Evolutionary conservation across 1,140 invertebrate genomes (phyloP), one percentile per base, ranked within the genome.

Genomic region (Calosoma granatense): DNA sequence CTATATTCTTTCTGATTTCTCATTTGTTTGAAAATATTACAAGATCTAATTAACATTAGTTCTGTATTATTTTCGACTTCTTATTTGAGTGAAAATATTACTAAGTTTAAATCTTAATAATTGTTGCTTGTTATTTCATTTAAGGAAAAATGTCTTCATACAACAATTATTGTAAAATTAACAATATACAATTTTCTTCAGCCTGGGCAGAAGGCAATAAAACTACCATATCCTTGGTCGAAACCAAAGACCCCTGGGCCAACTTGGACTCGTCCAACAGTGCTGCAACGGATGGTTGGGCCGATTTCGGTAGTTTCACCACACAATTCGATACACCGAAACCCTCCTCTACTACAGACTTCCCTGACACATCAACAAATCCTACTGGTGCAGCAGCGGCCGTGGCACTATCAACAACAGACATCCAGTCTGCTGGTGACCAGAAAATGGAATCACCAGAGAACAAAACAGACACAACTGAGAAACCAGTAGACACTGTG

Each of bases 281-380:
- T 36, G 26, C 9, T 9, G 6, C 6, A 47, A 17, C 4, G 14
- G 41, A 47, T 17, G 41, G 41, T 47, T 47, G 41, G 41, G 41
- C 41, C 17, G 41, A 47, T 47, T 47, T 47, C 41, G 41, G 41
- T 17, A 47, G 41, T 47, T 47, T 47, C 17, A 17, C 41, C 3
- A 47, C 41, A 17, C 3, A 9, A 11, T 47, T 47, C 41, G 15
- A 6, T 14, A 14, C 6, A 3, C 6, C 6, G 15, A 6, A 47
- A 30, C 14, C 14, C 26, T 6, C 26, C 4, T 6, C 26, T 14
- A 14, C 4, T 30, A 4, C 26, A 30, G 4, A 6, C 26, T 4
- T 14, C 4, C 14, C 14, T 11, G 15, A 9, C 41, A 17, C 6
- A 36, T 36, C 41, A 47, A 47, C 9, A 9, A 47, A 3, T 6